Conservation (phyloP, 2,888 invertebrate genomes). For the Prenolepis imparis region DNA sequence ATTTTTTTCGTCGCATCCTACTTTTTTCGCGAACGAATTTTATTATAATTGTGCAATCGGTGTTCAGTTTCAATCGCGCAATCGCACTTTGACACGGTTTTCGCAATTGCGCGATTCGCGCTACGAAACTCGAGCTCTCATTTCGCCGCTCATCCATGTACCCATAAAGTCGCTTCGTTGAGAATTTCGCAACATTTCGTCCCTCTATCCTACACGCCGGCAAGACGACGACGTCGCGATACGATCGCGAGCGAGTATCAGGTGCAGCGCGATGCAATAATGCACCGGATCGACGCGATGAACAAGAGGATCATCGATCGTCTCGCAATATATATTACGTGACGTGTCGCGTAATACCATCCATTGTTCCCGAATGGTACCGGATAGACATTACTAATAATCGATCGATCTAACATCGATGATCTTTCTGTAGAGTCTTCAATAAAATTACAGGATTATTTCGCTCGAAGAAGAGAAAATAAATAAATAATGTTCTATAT, state of each 20-base stretch:
- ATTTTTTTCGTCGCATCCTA: background rate
- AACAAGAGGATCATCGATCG: constrained; percentile 69
- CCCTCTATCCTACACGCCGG: constrained; percentile 14
- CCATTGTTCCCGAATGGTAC: constrained; percentile 27
- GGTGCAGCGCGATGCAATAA: constrained; percentile 66
- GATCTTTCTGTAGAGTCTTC: background rate
- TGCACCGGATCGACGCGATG: constrained; percentile 55
- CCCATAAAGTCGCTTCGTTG: constrained; percentile 56
- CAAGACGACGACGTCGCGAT: constrained; percentile 60
- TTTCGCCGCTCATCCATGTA: constrained; percentile 57
- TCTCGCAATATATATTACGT: constrained; percentile 7
- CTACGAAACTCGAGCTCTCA: constrained; percentile 64
- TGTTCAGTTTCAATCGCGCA: constrained; percentile 10
- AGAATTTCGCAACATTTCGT: constrained; percentile 67
- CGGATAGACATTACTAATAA: constrained; percentile 9
- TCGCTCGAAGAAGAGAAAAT: background rate
- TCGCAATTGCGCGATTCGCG: constrained; percentile 55
- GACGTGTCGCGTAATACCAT: constrained; percentile 30
- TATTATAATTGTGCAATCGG: constrained; percentile 3
- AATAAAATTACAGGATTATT: background rate
- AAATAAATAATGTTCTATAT: background rate
- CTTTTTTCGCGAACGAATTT: background rate
- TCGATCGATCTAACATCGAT: background rate
- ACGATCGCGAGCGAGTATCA: constrained; percentile 70
- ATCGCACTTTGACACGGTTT: constrained; percentile 10